These are phyloP conservation scores for Melikaiella ostensackeni DNA, from an alignment of 2,888 invertebrate species.

Conservation along the genomic window DNA sequence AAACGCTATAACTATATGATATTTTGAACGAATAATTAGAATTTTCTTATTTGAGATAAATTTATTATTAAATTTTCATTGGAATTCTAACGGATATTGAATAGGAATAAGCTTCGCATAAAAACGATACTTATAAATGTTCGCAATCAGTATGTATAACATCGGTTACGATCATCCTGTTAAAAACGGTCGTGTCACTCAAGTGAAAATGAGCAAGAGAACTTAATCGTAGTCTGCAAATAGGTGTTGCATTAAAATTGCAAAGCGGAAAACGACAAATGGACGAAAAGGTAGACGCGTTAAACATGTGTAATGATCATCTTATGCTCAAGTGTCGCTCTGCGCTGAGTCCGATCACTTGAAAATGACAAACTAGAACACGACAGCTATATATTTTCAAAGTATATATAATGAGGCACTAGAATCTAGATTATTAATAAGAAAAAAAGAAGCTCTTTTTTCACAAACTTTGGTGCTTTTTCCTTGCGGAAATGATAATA, in stretches of 20 bases:
- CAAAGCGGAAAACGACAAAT: not conserved
- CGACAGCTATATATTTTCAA: not conserved
- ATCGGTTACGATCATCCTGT: not conserved
- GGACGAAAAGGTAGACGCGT: not conserved
- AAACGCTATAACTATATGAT: too few relatives aligned
- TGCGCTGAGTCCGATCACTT: not conserved
- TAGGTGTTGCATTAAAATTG: too few relatives aligned
- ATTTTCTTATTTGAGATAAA: too few relatives aligned
- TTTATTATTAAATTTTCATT: too few relatives aligned
- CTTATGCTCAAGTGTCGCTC: not conserved
- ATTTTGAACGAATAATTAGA: too few relatives aligned
- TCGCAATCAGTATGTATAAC: not conserved
- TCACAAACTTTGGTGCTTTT: not conserved
- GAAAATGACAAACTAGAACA: not conserved
- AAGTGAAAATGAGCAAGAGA: not conserved
- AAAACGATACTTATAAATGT: too few relatives aligned
- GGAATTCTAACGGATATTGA: not conserved
- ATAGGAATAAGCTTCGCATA: not conserved
- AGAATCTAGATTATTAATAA: not conserved
- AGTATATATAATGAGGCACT: not conserved
- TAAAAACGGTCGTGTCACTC: not conserved
- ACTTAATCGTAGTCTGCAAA: not conserved
- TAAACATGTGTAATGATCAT: not conserved
- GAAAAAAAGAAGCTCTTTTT: not conserved
- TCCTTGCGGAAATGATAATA: not conserved